Percentiles rank a stretch among this genome's conserved stretches.
phyloP scores from a whole-genome alignment of 2,888 invertebrate species.

The Zygaena filipendulae region DNA sequence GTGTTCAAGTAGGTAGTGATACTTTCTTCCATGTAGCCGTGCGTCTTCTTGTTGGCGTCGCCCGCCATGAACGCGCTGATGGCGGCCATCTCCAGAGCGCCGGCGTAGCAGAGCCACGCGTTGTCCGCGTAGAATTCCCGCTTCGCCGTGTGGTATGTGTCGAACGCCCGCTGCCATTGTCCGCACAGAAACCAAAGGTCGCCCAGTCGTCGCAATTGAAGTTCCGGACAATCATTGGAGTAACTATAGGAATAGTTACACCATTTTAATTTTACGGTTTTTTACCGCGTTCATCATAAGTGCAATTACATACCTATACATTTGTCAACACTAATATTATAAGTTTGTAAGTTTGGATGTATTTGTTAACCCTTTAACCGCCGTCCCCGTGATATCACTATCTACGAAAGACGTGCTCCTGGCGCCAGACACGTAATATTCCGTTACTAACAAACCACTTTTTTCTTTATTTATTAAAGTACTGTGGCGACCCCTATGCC shows the following conservation, averaged over 20 bases:
- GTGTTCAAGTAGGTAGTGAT: slow-evolving; percentile 90
- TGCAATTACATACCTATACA: background rate
- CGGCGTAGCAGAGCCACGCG: slow-evolving; percentile 97
- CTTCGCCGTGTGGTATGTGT: slow-evolving; percentile 96
- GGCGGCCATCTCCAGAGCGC: slow-evolving; percentile 96
- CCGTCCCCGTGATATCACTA: too few relatives aligned
- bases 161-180: slow-evolving; percentile 91
- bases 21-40: slow-evolving; percentile 95
- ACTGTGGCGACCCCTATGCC: too few relatives aligned
- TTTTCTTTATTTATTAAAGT: too few relatives aligned
- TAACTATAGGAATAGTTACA: slow-evolving; percentile 70
- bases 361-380: too few relatives aligned
- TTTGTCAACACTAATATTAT: background rate
- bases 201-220: slow-evolving; percentile 91
- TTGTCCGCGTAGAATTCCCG: slow-evolving; percentile 97
- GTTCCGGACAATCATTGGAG: slow-evolving; percentile 85
- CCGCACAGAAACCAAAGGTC: slow-evolving; percentile 98
- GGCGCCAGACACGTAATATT: too few relatives aligned
- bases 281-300: background rate
- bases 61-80: slow-evolving; percentile 91
- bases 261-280: too few relatives aligned
- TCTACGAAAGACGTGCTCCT: too few relatives aligned
- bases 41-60: slow-evolving; percentile 80
- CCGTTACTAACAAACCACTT: too few relatives aligned
- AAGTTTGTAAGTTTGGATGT: too few relatives aligned